Evolutionary conservation across 2,113 vertebrate species (phyloP).

Genomic region (Cynoglossus semilaevis): DNA sequence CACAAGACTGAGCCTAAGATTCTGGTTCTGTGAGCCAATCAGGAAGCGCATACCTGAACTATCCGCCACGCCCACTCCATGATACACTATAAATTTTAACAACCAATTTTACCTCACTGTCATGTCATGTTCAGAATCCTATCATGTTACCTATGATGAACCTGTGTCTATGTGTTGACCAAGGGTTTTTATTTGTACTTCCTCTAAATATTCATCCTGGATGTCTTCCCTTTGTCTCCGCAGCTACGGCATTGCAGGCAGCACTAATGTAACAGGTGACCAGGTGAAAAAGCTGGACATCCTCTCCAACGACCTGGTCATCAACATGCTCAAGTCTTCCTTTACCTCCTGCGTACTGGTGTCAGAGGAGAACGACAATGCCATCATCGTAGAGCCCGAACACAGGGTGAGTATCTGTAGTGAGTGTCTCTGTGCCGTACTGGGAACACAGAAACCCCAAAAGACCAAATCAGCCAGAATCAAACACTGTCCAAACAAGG

Average conservation of each 20-base stretch:
- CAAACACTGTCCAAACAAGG: no score
- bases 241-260: constrained; percentile 91
- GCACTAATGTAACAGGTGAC: constrained; percentile 91
- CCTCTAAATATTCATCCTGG: background rate
- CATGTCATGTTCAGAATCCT: background rate
- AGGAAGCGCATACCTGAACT: constrained; percentile 27
- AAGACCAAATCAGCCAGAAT: no score
- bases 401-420: constrained; percentile 80
- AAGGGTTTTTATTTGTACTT: no score
- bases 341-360: constrained; percentile 90
- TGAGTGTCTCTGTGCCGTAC: constrained; percentile 33
- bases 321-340: constrained; percentile 92
- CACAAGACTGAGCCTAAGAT: constrained; percentile 21
- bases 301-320: constrained; percentile 90
- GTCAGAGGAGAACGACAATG: constrained; percentile 87
- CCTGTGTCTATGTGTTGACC: background rate
- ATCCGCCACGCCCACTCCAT: constrained; percentile 22
- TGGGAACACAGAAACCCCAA: background rate
- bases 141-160: no score
- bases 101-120: background rate
- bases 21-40: constrained; percentile 33
- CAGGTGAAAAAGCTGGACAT: constrained; percentile 95
- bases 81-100: no score
- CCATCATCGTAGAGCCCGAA: constrained; percentile 86
- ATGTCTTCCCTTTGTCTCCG: no score